Percentiles rank a stretch among this genome's conserved stretches.
Conservation (phyloP, 2,113 vertebrate species). For the Gallinago undulata region DNA sequence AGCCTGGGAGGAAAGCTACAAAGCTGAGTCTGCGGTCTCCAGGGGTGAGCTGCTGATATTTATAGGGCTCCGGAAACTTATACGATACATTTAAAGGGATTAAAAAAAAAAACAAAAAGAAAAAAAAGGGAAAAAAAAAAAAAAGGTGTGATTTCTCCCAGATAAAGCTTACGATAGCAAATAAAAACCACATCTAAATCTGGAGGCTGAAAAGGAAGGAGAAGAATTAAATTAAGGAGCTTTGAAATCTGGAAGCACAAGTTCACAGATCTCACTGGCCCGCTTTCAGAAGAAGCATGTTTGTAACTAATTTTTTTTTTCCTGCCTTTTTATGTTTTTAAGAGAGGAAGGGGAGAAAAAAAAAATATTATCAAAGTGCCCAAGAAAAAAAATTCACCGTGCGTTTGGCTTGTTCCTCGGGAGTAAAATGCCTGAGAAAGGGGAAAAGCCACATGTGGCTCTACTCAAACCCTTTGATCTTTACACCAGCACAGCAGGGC, state of each 20-base stretch:
- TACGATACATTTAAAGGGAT: background rate
- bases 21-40: background rate
- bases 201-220: background rate
- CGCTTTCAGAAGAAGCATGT: background rate
- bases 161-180: background rate
- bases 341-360: background rate
- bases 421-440: background rate
- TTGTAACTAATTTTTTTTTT: background rate
- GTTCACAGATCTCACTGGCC: background rate
- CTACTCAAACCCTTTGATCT: background rate
- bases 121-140: background rate
- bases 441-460: background rate
- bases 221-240: background rate
- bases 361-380: background rate
- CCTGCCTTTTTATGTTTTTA: constrained; percentile 19
- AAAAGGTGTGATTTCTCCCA: background rate
- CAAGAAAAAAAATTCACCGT: background rate
- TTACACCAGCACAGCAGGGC: background rate
- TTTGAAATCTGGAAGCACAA: constrained; percentile 20
- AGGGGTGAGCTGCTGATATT: background rate
- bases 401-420: background rate
- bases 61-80: background rate
- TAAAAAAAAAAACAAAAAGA: background rate
- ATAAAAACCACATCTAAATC: background rate
- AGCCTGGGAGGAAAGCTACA: fast-evolving